Evolutionary conservation across 2,888 invertebrate species (phyloP).

Genomic region (Drosophila anceps): DNA sequence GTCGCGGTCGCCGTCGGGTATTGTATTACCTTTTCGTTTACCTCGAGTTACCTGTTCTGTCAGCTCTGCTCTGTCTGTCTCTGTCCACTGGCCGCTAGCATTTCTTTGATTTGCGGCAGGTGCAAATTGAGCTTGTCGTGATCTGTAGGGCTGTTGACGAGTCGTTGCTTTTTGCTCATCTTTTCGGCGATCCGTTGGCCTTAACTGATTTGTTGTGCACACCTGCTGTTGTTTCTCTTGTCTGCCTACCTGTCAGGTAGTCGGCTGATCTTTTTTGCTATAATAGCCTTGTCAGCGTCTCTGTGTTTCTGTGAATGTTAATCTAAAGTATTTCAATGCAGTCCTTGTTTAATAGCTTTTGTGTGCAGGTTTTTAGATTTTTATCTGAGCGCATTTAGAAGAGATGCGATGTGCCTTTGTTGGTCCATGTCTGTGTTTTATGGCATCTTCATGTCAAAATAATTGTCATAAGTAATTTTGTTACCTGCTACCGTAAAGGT

Average conservation of each 20-base stretch:
- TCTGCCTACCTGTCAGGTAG: constrained; percentile 49
- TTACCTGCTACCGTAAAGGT: constrained; percentile 71
- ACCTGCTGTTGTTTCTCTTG: constrained; percentile 45
- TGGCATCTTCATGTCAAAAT: constrained; percentile 68
- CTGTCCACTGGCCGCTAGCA: constrained; percentile 10
- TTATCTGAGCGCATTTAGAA: constrained; percentile 25
- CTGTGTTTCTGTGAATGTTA: constrained; percentile 29
- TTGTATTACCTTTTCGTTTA: constrained; percentile 56
- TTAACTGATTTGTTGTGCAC: constrained; percentile 63
- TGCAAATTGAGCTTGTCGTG: constrained; percentile 63
- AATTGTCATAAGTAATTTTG: constrained; percentile 70
- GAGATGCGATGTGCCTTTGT: not conserved
- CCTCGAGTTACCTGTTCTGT: constrained; percentile 62
- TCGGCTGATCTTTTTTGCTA: constrained; percentile 47
- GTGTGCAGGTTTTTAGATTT: constrained; percentile 49
- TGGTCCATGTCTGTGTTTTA: constrained; percentile 13
- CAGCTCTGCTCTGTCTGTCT: constrained; percentile 31
- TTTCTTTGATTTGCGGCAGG: constrained; percentile 78
- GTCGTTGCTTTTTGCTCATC: constrained; percentile 18
- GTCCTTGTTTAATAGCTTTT: constrained; percentile 61
- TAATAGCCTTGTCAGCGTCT: constrained; percentile 42
- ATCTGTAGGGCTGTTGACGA: constrained; percentile 39
- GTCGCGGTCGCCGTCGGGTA: constrained; percentile 56
- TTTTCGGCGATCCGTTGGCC: constrained; percentile 38
- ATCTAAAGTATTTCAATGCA: constrained; percentile 63